These are phyloP conservation scores for Notamacropus eugenii DNA, from an alignment of 2,797 vertebrate genomes.

Conservation along the genomic window DNA sequence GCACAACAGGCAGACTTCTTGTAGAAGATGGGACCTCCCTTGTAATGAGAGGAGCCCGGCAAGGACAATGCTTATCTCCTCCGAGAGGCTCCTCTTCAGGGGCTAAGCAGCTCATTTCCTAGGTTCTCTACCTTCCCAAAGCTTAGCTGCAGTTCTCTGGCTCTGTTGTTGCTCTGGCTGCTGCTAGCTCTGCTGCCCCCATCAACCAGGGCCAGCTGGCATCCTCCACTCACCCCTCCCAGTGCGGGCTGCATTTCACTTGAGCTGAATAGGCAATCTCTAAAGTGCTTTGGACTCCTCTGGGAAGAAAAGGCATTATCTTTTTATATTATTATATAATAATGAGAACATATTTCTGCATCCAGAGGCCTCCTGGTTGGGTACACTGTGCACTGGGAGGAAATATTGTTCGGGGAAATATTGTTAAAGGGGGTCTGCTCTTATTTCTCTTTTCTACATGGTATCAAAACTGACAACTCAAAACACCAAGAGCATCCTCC, in stretches of 20 bases:
- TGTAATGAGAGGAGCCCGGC: background rate
- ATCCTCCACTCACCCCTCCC: background rate
- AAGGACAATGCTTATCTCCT: background rate
- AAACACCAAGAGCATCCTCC: background rate
- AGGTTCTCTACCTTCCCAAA: background rate
- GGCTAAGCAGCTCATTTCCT: background rate
- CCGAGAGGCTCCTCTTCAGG: background rate
- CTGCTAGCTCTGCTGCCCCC: background rate
- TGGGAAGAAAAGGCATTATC: slow-evolving; percentile 41
- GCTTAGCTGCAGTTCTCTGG: background rate
- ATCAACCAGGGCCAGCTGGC: background rate
- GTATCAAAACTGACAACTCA: slow-evolving; percentile 44
- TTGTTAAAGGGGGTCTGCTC: slow-evolving; percentile 42
- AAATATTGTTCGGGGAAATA: slow-evolving; percentile 49
- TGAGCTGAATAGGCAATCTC: background rate
- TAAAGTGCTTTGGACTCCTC: slow-evolving; percentile 55
- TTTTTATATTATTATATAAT: slow-evolving; percentile 52
- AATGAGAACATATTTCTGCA: slow-evolving; percentile 48
- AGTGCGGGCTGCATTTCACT: background rate
- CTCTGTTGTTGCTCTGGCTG: background rate
- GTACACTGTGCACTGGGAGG: slow-evolving; percentile 32
- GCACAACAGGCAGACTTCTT: background rate
- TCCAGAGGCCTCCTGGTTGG: slow-evolving; percentile 39
- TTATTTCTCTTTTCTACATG: slow-evolving; percentile 45
- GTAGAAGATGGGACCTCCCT: background rate